Percentiles rank a stretch among this genome's conserved stretches.
phyloP scores from a whole-genome alignment of 2,888 invertebrate species.

The Meganola albula region DNA sequence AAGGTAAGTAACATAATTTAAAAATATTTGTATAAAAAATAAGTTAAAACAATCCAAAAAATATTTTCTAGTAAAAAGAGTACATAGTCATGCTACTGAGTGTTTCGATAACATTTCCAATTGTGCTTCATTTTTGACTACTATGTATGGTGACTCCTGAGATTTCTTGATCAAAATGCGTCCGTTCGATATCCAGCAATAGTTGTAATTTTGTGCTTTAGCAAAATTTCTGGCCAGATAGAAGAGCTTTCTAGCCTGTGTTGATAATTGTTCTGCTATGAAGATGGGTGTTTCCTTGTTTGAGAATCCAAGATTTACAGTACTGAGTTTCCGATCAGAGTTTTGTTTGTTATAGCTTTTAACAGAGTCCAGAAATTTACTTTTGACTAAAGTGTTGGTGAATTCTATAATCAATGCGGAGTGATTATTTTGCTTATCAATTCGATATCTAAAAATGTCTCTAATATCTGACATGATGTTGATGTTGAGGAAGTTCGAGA shows the following conservation, averaged over 20 bases:
- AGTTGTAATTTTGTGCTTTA: not conserved
- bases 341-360: not conserved
- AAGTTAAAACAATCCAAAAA: too few species aligned
- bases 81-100: slow-evolving; percentile 1
- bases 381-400: not conserved
- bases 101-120: not conserved
- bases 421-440: not conserved
- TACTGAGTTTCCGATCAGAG: not conserved
- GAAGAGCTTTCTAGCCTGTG: not conserved
- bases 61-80: not conserved
- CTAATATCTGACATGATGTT: not conserved
- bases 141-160: not conserved
- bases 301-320: not conserved
- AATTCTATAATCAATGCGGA: not conserved
- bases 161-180: slow-evolving; percentile 1
- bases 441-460: not conserved
- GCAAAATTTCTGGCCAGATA: slow-evolving; percentile 1
- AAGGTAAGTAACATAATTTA: not conserved
- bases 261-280: not conserved
- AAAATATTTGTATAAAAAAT: not conserved
- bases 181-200: slow-evolving; percentile 4
- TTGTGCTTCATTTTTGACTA: slow-evolving; percentile 1
- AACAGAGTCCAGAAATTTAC: not conserved
- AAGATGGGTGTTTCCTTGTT: not conserved
- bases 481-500: not conserved